phyloP scores from a whole-genome alignment of 2,888 invertebrate species.

The Tenthredo scrophulariae region DNA sequence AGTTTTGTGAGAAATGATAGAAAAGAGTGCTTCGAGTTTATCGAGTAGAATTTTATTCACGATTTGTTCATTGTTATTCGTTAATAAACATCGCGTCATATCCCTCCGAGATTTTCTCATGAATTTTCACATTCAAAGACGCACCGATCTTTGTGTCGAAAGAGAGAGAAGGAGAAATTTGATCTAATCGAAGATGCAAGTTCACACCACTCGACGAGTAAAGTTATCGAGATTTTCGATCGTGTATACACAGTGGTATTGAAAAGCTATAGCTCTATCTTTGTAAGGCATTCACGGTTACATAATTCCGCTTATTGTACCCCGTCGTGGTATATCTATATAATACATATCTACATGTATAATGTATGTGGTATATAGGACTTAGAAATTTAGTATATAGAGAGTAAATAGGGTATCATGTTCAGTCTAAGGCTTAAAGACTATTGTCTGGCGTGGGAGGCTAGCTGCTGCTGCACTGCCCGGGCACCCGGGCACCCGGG shows the following conservation, averaged over 20 bases:
- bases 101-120: neutral
- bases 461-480: constrained; percentile 65
- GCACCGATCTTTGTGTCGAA: neutral
- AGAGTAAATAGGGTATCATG: constrained; percentile 78
- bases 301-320: constrained; percentile 50
- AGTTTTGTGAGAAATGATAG: neutral
- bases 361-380: constrained; percentile 60
- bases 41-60: neutral
- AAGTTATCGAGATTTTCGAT: constrained; percentile 50
- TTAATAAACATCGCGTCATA: neutral
- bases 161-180: neutral
- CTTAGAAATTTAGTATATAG: constrained; percentile 76
- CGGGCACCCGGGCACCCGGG: constrained; percentile 58
- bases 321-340: constrained; percentile 66
- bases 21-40: neutral
- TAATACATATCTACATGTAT: constrained; percentile 29
- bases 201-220: constrained; percentile 44
- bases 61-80: neutral
- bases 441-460: constrained; percentile 78
- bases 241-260: constrained; percentile 38
- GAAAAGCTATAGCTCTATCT: constrained; percentile 44
- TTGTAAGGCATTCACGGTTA: constrained; percentile 48
- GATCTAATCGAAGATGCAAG: constrained; percentile 31
- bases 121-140: neutral
- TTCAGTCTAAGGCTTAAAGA: constrained; percentile 77